phyloP scores from a whole-genome alignment of 2,113 vertebrate genomes.

The Xenopus laevis region DNA sequence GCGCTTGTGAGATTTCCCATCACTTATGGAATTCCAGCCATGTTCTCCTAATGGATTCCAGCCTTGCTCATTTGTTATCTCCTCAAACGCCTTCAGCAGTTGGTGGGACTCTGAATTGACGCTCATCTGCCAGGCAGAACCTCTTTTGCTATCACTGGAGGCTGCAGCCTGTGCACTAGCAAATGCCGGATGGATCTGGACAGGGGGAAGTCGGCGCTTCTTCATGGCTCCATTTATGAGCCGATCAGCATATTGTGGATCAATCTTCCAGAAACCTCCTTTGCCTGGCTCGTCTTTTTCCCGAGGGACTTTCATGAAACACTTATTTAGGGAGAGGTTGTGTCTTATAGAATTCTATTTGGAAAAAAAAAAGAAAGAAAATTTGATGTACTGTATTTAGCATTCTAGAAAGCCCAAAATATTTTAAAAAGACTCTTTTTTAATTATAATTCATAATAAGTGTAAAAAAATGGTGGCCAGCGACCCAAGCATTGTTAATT shows the following conservation, averaged over 20 bases:
- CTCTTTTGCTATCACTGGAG: neutral
- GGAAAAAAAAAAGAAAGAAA: constrained; percentile 30
- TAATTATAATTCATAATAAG: too few species aligned
- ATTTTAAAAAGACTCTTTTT: too few species aligned
- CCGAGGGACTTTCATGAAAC: constrained; percentile 94
- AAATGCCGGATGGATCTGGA: constrained; percentile 81
- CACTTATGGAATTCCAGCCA: constrained; percentile 59
- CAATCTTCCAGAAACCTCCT: constrained; percentile 94
- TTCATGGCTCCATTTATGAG: constrained; percentile 84
- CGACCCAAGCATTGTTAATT: too few species aligned
- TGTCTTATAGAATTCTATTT: constrained; percentile 93
- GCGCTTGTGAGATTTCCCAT: constrained; percentile 67
- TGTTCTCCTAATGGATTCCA: constrained; percentile 61
- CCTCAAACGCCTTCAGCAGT: constrained; percentile 82
- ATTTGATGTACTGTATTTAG: too few species aligned
- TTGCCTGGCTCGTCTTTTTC: constrained; percentile 94
- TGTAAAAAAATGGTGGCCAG: too few species aligned
- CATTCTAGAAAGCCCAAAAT: too few species aligned
- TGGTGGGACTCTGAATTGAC: constrained; percentile 73
- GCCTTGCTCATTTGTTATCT: constrained; percentile 67
- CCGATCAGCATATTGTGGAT: constrained; percentile 84
- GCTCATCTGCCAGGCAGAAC: constrained; percentile 50
- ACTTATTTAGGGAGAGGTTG: constrained; percentile 96
- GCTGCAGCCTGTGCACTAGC: neutral
- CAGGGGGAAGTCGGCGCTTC: constrained; percentile 76